Conservation (phyloP, 2,797 vertebrate genomes). For the Parotocinclus haroldoi region DNA sequence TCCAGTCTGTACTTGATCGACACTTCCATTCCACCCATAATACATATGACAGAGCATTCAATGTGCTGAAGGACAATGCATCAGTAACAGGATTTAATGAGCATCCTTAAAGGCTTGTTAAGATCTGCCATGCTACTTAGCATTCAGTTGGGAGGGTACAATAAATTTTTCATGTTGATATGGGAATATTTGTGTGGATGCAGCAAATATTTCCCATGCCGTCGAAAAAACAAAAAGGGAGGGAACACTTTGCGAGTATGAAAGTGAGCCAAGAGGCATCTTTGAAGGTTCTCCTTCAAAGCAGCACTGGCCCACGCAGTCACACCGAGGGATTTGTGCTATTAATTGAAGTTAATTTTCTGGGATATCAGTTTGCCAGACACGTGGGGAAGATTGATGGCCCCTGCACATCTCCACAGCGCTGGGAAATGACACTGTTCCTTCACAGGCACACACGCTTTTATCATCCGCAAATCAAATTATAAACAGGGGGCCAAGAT, state of each 20-base stretch:
- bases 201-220: slow-evolving; percentile 71
- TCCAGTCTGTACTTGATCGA: not conserved
- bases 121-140: slow-evolving; percentile 26
- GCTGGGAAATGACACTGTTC: slow-evolving; percentile 88
- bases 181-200: slow-evolving; percentile 51
- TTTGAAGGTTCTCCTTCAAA: slow-evolving; percentile 99
- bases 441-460: slow-evolving; percentile 77
- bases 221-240: slow-evolving; percentile 69
- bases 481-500: slow-evolving; percentile 99
- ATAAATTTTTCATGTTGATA: slow-evolving; percentile 52
- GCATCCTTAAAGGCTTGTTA: slow-evolving; percentile 34
- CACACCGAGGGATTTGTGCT: slow-evolving; percentile 91
- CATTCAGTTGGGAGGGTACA: slow-evolving; percentile 36
- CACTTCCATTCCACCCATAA: slow-evolving; percentile 1
- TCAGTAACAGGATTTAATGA: slow-evolving; percentile 35
- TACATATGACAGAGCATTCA: slow-evolving; percentile 8
- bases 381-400: slow-evolving; percentile 99
- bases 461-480: slow-evolving; percentile 99
- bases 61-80: slow-evolving; percentile 32
- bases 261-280: slow-evolving; percentile 89
- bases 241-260: slow-evolving; percentile 77
- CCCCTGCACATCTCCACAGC: slow-evolving; percentile 90
- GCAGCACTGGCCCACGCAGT: slow-evolving; percentile 70
- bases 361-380: slow-evolving; percentile 98
- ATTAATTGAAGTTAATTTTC: slow-evolving; percentile 99